A percentile compares a stretch with the other conserved stretches of the same genome.
These are phyloP conservation scores for Heteropelma amictum DNA, from an alignment of 2,888 invertebrate genomes.

Conservation along the genomic window DNA sequence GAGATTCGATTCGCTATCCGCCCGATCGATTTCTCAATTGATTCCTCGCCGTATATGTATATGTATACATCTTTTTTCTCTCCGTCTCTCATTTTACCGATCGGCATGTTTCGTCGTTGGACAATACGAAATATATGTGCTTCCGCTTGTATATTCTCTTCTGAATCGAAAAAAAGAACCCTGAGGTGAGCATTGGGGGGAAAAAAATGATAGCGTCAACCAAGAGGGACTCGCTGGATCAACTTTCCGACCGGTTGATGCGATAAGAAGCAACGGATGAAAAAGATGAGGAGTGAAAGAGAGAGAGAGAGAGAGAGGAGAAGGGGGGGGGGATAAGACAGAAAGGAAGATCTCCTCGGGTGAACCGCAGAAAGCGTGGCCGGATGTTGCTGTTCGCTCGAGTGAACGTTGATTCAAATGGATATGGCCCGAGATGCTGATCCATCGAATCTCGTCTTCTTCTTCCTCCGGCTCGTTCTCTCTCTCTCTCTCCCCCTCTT, in stretches of 20 bases:
- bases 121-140: too few species aligned
- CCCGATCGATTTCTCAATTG: constrained; percentile 36
- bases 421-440: constrained; percentile 55
- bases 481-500: not conserved
- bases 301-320: constrained; percentile 9
- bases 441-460: constrained; percentile 33
- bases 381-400: constrained; percentile 72
- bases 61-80: not conserved
- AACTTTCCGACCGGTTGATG: constrained; percentile 47
- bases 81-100: not conserved
- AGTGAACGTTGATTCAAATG: constrained; percentile 64
- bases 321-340: constrained; percentile 17
- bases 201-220: constrained; percentile 21
- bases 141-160: not conserved
- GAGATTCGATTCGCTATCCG: constrained; percentile 41
- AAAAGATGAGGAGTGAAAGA: constrained; percentile 13
- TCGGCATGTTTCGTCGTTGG: not conserved
- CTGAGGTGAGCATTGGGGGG: not conserved
- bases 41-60: constrained; percentile 23
- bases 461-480: not conserved
- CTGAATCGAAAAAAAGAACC: not conserved
- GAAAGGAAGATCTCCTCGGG: constrained; percentile 42
- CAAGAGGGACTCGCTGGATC: constrained; percentile 43
- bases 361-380: constrained; percentile 74
- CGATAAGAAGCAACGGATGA: constrained; percentile 37